Conservation (phyloP, 2,888 invertebrate genomes). For the Lepidocyrtoides sp. region DNA sequence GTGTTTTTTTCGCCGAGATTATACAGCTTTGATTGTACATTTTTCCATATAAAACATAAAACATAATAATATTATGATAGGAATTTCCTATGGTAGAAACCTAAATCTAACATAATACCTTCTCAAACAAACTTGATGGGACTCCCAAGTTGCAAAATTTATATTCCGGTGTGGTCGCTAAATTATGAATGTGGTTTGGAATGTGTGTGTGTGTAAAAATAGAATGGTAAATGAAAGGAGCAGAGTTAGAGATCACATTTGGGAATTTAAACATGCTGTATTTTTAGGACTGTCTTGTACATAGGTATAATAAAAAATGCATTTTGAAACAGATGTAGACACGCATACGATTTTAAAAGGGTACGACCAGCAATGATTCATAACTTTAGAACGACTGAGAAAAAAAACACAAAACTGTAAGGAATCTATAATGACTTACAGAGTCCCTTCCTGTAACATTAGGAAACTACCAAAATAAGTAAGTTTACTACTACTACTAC, state of each 20-base stretch:
- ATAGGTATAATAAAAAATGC: background rate
- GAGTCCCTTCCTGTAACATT: too few species aligned
- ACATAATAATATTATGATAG: background rate
- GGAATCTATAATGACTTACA: background rate
- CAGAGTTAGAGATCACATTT: background rate
- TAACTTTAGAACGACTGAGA: background rate
- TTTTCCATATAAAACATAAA: background rate
- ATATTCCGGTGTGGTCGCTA: constrained; percentile 49
- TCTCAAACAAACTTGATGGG: constrained; percentile 10
- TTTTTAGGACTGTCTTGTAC: background rate
- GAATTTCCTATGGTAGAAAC: background rate
- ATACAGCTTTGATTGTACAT: background rate
- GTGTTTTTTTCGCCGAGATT: constrained; percentile 4
- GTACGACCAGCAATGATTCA: background rate
- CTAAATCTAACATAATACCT: background rate
- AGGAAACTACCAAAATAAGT: background rate
- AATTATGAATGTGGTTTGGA: constrained; percentile 55
- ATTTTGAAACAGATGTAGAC: constrained; percentile 19
- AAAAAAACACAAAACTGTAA: background rate
- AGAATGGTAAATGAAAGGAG: constrained; percentile 16
- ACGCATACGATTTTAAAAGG: background rate
- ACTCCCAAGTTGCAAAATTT: constrained; percentile 36
- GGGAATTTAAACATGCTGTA: background rate
- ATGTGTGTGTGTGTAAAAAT: constrained; percentile 15
- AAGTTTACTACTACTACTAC: too few species aligned